phyloP scores from a whole-genome alignment of 2,113 vertebrate genomes.

The Oncorhynchus keta region DNA sequence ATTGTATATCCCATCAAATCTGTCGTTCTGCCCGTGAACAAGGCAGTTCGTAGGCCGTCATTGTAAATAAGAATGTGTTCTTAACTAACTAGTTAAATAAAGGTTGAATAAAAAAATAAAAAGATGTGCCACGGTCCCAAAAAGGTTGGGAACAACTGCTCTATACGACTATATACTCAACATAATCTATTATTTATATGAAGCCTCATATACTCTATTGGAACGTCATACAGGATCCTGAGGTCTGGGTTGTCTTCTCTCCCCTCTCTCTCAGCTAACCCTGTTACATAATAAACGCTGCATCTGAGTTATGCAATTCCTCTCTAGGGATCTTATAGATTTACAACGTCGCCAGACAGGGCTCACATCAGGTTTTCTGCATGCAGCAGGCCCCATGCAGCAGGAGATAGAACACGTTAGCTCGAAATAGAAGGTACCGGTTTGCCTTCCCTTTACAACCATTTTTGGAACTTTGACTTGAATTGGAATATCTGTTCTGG shows the following conservation, averaged over 20 bases:
- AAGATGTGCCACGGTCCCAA: no score
- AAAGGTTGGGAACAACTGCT: no score
- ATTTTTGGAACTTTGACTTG: no score
- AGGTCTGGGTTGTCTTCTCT: conserved; percentile 37
- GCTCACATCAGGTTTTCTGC: conserved; percentile 67
- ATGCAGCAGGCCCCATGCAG: conserved; percentile 35
- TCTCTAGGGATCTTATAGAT: conserved; percentile 71
- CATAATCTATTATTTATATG: conserved; percentile 58
- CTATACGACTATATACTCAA: conserved; percentile 13
- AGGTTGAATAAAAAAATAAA: no score
- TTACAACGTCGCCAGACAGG: conserved; percentile 54
- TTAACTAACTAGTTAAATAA: no score
- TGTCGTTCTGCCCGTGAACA: no score
- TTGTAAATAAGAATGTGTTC: no score
- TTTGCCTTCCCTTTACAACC: no score
- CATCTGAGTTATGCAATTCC: conserved; percentile 66
- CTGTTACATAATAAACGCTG: conserved; percentile 69
- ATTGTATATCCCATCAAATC: no score
- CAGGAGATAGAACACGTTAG: background rate
- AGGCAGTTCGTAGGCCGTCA: no score
- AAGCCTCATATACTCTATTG: background rate
- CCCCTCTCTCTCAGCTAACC: conserved; percentile 51
- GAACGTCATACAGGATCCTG: background rate
- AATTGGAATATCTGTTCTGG: no score
- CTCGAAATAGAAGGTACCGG: no score